Evolutionary conservation across 2,113 vertebrate genomes (phyloP).

Genomic region (Cepphus grylle): DNA sequence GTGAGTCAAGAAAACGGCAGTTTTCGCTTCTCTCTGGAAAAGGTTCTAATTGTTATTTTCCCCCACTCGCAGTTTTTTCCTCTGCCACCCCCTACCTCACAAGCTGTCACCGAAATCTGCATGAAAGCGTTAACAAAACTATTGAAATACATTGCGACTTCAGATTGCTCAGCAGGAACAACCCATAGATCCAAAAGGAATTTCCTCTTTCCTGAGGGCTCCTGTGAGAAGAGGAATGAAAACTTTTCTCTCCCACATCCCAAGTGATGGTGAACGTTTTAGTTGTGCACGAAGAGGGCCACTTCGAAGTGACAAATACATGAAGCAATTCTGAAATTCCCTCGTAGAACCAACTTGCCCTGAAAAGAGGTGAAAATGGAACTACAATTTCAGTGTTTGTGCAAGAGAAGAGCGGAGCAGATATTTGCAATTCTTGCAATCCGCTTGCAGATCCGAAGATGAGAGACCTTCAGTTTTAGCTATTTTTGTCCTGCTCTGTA

Average conservation of each 20-base stretch:
- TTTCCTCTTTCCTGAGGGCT: slow-evolving; percentile 40
- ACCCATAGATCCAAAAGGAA: background rate
- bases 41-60: background rate
- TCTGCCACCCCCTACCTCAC: background rate
- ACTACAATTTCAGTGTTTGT: background rate
- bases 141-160: background rate
- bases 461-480: background rate
- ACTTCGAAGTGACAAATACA: background rate
- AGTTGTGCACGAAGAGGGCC: background rate
- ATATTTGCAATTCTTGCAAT: background rate
- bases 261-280: background rate
- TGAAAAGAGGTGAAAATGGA: background rate
- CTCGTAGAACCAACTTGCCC: background rate
- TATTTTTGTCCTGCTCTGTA: background rate
- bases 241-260: background rate
- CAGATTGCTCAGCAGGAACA: slow-evolving; percentile 32
- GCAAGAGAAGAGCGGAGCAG: background rate
- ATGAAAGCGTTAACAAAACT: background rate
- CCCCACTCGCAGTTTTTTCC: background rate
- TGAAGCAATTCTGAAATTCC: background rate
- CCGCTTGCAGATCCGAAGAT: background rate
- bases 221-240: background rate
- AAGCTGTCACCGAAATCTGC: background rate
- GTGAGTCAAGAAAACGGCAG: background rate
- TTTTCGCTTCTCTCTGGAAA: background rate